Conservation (phyloP, 2,888 invertebrate species). For the Callinectes sapidus region DNA sequence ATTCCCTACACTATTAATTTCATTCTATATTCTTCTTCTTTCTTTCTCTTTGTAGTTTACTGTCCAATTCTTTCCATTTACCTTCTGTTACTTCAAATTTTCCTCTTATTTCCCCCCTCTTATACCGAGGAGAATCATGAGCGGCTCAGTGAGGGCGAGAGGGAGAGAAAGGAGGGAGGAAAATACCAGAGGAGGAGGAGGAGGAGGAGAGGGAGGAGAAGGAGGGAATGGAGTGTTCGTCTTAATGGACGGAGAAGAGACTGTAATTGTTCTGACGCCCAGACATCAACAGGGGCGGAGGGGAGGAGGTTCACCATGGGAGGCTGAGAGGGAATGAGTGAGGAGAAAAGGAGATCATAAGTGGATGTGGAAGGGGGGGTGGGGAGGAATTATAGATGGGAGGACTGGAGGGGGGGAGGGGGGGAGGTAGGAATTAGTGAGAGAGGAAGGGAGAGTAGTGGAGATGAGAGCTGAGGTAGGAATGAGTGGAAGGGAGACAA, state of each 20-base stretch:
- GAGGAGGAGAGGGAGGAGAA: background rate
- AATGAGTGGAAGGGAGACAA: background rate
- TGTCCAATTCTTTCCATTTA: background rate
- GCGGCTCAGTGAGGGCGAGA: background rate
- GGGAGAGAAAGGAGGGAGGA: constrained; percentile 2
- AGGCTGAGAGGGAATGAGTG: background rate
- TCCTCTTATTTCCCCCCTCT: background rate
- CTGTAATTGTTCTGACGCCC: constrained; percentile 29
- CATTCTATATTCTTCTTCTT: background rate
- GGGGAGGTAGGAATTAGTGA: background rate
- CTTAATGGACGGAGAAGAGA: constrained; percentile 18
- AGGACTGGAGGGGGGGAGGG: background rate
- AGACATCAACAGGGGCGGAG: background rate
- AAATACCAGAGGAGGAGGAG: background rate
- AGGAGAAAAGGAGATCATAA: background rate
- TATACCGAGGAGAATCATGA: background rate
- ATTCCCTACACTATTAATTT: background rate
- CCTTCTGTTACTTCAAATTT: background rate
- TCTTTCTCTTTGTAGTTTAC: background rate
- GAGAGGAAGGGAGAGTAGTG: background rate
- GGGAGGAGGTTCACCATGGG: background rate
- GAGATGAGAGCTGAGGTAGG: background rate
- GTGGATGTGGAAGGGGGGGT: background rate
- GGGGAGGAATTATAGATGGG: background rate
- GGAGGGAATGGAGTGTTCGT: background rate